These are phyloP conservation scores for Sicus ferrugineus DNA, from an alignment of 2,888 invertebrate species.

Conservation along the genomic window DNA sequence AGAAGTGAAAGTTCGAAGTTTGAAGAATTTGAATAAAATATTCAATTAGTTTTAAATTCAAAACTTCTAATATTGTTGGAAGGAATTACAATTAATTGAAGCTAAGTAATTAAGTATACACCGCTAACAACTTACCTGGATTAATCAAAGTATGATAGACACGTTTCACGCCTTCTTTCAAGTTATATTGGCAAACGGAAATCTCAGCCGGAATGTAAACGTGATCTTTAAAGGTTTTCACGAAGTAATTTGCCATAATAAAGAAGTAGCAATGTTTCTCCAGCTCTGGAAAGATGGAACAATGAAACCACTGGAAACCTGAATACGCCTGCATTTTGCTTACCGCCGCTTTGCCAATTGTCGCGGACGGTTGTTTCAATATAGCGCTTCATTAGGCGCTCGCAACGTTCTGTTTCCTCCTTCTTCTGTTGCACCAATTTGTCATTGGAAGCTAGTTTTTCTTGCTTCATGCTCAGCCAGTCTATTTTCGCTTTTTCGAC, in stretches of 20 bases:
- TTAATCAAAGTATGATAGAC: slow-evolving; percentile 62
- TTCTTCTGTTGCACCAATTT: slow-evolving; percentile 47
- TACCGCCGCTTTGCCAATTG: slow-evolving; percentile 49
- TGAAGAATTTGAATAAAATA: too few relatives aligned
- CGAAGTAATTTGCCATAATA: slow-evolving; percentile 54
- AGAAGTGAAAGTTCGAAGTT: too few relatives aligned
- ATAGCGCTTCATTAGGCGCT: slow-evolving; percentile 51
- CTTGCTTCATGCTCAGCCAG: slow-evolving; percentile 30
- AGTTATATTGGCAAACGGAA: slow-evolving; percentile 65
- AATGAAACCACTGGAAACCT: background rate
- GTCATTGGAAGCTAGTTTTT: slow-evolving; percentile 53
- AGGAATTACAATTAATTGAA: background rate
- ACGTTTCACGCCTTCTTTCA: slow-evolving; percentile 64
- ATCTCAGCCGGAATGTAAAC: slow-evolving; percentile 68
- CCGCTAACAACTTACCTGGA: slow-evolving; percentile 54
- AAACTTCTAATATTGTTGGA: background rate
- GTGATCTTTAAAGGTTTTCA: slow-evolving; percentile 37
- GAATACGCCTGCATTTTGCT: slow-evolving; percentile 5
- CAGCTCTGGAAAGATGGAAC: slow-evolving; percentile 47
- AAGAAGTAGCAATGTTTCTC: slow-evolving; percentile 52
- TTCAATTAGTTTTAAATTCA: background rate
- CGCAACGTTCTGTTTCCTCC: slow-evolving; percentile 40
- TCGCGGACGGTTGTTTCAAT: slow-evolving; percentile 51
- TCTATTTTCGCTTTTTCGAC: slow-evolving; percentile 48
- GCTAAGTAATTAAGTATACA: background rate